A percentile compares a stretch with the other conserved stretches of the same genome.
Conservation (phyloP, 2,797 vertebrate species). For the Pantherophis alleghaniensis region DNA sequence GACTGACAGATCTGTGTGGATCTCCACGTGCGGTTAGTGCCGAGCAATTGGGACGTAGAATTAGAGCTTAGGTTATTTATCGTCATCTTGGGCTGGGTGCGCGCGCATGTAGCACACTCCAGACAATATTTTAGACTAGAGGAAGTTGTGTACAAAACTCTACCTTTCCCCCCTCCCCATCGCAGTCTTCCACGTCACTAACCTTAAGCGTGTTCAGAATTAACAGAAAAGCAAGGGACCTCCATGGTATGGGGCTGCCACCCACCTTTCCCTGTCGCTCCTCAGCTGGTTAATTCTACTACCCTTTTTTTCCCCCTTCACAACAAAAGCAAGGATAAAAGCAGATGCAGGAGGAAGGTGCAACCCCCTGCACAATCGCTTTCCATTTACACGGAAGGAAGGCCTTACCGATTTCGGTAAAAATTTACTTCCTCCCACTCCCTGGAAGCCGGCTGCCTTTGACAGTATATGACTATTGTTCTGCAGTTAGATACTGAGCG, state of each 20-base stretch:
- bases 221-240: constrained; percentile 49
- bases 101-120: constrained; percentile 3
- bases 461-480: constrained; percentile 2
- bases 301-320: not conserved
- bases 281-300: constrained; percentile 30
- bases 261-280: constrained; percentile 21
- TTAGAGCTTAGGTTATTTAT: not conserved
- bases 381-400: not conserved
- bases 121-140: not conserved
- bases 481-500: not conserved
- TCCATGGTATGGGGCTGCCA: constrained; percentile 21
- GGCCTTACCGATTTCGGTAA: not conserved
- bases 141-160: constrained; percentile 2
- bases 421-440: not conserved
- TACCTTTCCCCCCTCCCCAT: constrained; percentile 24
- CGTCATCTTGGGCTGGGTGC: constrained; percentile 47
- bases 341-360: not conserved
- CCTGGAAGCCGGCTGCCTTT: not conserved
- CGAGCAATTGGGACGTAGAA: constrained; percentile 64
- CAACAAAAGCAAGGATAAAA: not conserved
- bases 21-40: constrained; percentile 27
- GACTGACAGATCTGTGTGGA: constrained; percentile 3
- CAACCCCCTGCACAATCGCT: not conserved
- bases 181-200: constrained; percentile 70
- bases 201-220: constrained; percentile 70